Evolutionary conservation across 1,140 invertebrate genomes (phyloP).

Genomic region (Cherax destructor): DNA sequence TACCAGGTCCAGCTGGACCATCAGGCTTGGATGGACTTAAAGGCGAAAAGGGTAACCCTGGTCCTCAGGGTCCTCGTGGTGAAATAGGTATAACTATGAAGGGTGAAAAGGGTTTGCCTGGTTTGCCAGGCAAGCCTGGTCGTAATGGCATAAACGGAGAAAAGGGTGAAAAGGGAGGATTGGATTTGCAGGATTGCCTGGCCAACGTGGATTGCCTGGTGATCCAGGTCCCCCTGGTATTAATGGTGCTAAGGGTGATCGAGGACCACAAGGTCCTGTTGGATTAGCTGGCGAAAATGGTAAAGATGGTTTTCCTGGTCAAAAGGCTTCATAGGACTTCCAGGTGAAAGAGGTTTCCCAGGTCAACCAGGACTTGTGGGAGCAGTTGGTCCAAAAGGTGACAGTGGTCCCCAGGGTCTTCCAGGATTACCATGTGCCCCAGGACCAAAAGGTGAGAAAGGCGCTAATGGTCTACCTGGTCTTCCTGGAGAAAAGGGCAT

Average conservation of each 20-base stretch:
- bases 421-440: slow-evolving; percentile 50
- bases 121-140: slow-evolving; percentile 83
- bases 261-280: slow-evolving; percentile 73
- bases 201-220: slow-evolving; percentile 79
- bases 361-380: slow-evolving; percentile 80
- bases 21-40: slow-evolving; percentile 72
- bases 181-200: slow-evolving; percentile 73
- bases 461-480: slow-evolving; percentile 73
- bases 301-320: slow-evolving; percentile 78
- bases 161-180: slow-evolving; percentile 80
- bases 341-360: slow-evolving; percentile 72
- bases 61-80: slow-evolving; percentile 80
- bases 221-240: slow-evolving; percentile 80
- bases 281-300: slow-evolving; percentile 81
- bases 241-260: slow-evolving; percentile 77
- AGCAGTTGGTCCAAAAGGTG: slow-evolving; percentile 78
- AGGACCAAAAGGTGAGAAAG: slow-evolving; percentile 49
- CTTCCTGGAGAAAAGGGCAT: slow-evolving; percentile 74
- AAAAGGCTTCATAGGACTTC: slow-evolving; percentile 70
- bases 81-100: slow-evolving; percentile 80
- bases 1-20: slow-evolving; percentile 69
- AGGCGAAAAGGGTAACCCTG: slow-evolving; percentile 77
- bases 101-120: slow-evolving; percentile 86
- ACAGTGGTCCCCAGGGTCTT: slow-evolving; percentile 60
- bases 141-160: slow-evolving; percentile 81